Base-by-base conservation (phyloP, 2,888 invertebrate genomes). In the Spilarctia lutea region DNA sequence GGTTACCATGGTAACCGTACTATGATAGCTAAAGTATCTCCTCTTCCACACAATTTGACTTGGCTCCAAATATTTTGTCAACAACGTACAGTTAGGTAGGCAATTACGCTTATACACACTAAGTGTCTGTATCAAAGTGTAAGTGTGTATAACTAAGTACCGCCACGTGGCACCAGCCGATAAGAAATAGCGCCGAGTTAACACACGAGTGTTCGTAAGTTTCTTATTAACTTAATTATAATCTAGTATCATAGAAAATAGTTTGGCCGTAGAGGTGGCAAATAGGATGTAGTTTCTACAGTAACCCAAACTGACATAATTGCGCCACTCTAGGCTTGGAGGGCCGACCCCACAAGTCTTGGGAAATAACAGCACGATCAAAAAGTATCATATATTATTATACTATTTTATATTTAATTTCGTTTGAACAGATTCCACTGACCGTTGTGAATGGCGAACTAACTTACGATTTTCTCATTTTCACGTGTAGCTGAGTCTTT, bases 131-230 rank as follows among this genome's bases (percentile, higher is more conserved):
- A 45, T 18, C 24, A 20, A 20, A 42, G 39, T 30, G 13, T 52
- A 52, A 48, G 68, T 52, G 48, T 33, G 18, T 42, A 27, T 4
- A 73, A 20, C 30, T 67, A 72, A 60, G 56, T 39, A 68, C 33
- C 42, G 52, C 18, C 48, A 65, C 42, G 73, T 70, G 74, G 65
- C 13, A 39, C 13, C 35, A 20, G 33, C 70, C 39, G 74, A 74
- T 74, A 74, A 74, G 74, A 35, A 66, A 74, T 66, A 74, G 52
- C 60, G 74, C 39, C 39, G 52, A 70, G 39, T 30, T 42, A 20
- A 16, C 63, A 63, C 30, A 71, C 30, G 2, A 52, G 48, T 73
- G 60, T n/a, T 45, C 24, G 30, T 52, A 65, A n/a, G 45, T 33
- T 20, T 56, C 69, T 35, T 60, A 56, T 48, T 68, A 68, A 63